These are phyloP conservation scores for Podarcis siculus DNA, from an alignment of 2,797 vertebrate genomes.

Conservation along the genomic window DNA sequence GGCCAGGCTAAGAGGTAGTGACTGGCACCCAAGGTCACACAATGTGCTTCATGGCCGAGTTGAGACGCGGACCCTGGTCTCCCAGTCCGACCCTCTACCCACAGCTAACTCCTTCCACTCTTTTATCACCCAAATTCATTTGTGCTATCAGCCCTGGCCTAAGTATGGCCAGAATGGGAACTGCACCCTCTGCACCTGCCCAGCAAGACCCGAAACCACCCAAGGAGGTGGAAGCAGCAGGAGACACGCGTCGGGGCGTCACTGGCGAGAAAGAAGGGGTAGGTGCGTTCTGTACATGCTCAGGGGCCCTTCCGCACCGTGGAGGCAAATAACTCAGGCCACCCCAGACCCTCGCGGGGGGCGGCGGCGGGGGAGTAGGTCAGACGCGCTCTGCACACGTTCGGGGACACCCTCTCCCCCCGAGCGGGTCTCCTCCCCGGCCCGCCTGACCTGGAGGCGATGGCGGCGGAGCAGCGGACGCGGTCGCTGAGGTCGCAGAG, in stretches of 20 bases:
- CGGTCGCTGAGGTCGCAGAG: constrained; percentile 93
- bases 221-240: neutral
- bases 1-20: too few relatives aligned
- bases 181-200: neutral
- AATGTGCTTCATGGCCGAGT: too few relatives aligned
- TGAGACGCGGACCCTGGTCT: too few relatives aligned
- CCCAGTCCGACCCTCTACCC: too few relatives aligned
- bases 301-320: neutral
- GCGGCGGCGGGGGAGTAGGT: neutral
- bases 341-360: neutral
- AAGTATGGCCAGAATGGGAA: neutral
- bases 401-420: neutral
- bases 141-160: neutral
- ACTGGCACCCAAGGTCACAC: too few relatives aligned
- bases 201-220: neutral
- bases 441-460: constrained; percentile 91
- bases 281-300: neutral
- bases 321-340: neutral
- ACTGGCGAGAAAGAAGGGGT: neutral
- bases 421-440: neutral
- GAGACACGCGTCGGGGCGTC: neutral
- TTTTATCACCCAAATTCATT: neutral
- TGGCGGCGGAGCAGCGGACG: constrained; percentile 96
- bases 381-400: neutral
- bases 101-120: neutral